Evolutionary conservation across 1,140 invertebrate genomes (phyloP), one percentile per base, ranked within the genome.

Genomic region (Drosophila nannoptera): DNA sequence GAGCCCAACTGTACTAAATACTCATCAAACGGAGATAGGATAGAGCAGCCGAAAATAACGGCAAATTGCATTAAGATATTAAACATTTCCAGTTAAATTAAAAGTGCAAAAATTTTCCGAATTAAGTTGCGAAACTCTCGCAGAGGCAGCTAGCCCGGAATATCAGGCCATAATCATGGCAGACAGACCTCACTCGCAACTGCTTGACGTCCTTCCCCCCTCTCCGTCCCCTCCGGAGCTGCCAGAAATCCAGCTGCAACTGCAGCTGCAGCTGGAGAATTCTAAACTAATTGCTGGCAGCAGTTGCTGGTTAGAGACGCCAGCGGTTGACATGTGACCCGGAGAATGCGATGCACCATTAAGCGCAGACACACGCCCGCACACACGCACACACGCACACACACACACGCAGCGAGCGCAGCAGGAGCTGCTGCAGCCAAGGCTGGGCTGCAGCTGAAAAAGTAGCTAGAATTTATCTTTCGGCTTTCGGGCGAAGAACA

Each of bases 391-490:
- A 52, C 9, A 5, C 9, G 38, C 38, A 11, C 7, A 36, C 6
- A 36, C 7, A 4, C 4, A 7, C 33, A 35, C 29, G 65, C 66
- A 22, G 62, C 60, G 55, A 42, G 54, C 31, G 49, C 16, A 8
- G 32, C 33, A 49, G 32, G 42, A 59, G 5, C 33, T 38, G 54
- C 54, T 63, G 65, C 46, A 40, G 35, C 48, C 29, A 32, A 46
- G 40, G 46, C 32, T 31, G 35, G 7, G 42, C 52, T 69, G 66
- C 60, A 69, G 56, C 71, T 65, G 75, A 83, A 83, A 81, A 81
- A 81, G 66, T 78, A 67, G 78, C 78, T 68, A 71, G 59, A 77
- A 77, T 83, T 78, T 81, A 77, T 81, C 78, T 81, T 36, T n/a
- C 52, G 55, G 70, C 32, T 45, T 49, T 43, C 16, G 48, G 40